These are phyloP conservation scores for Agrenia bidenticulata DNA, from an alignment of 2,888 invertebrate genomes.

Conservation along the genomic window DNA sequence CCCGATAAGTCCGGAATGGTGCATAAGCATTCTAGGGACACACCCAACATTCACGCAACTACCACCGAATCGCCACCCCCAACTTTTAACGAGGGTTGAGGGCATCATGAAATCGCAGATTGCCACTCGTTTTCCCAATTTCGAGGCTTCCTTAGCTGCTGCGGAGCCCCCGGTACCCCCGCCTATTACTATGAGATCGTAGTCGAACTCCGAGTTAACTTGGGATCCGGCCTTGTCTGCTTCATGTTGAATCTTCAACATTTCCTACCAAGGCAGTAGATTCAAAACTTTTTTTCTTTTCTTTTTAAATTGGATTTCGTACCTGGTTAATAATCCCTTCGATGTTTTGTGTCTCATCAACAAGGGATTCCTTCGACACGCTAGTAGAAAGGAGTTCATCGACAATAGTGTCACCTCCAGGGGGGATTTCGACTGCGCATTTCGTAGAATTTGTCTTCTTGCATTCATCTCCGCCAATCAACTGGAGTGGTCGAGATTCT, in stretches of 20 bases:
- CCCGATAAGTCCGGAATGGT: conserved; percentile 79
- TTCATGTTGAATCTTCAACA: neutral
- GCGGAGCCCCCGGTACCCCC: neutral
- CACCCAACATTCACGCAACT: conserved; percentile 24
- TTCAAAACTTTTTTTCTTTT: too few species aligned
- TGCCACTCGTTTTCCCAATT: conserved; percentile 10
- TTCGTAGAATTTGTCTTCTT: too few species aligned
- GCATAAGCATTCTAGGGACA: conserved; percentile 84
- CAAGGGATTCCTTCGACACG: too few species aligned
- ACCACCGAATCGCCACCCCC: conserved; percentile 12
- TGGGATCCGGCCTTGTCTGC: neutral
- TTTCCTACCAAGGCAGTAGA: too few species aligned
- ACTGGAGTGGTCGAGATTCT: neutral
- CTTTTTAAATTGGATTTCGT: too few species aligned
- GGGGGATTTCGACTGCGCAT: too few species aligned
- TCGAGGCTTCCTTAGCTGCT: conserved; percentile 10
- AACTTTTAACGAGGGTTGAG: neutral
- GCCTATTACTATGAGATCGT: conserved; percentile 3
- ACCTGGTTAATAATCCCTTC: too few species aligned
- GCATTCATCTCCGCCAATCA: neutral
- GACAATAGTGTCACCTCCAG: too few species aligned
- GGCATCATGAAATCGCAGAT: neutral
- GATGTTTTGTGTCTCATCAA: too few species aligned
- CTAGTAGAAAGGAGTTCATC: too few species aligned
- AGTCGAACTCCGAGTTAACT: neutral